Percentiles rank a stretch among this genome's conserved stretches.
Evolutionary conservation across 1,140 invertebrate genomes (phyloP).

Genomic region (Drosophila aff.): DNA sequence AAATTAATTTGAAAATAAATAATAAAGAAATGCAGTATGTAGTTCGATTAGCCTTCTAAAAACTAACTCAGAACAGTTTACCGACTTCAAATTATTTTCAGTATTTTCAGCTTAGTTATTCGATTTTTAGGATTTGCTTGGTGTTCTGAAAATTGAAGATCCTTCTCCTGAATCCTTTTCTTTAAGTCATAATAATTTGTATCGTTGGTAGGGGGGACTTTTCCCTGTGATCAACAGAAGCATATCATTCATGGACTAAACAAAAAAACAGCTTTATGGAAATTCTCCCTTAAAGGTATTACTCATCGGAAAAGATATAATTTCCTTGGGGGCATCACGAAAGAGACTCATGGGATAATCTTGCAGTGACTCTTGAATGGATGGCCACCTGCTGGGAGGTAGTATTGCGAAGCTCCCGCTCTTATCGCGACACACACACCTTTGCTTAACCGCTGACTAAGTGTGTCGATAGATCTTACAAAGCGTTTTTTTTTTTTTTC

Average conservation of each 20-base stretch:
- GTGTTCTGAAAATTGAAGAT: no score
- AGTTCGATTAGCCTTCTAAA: no score
- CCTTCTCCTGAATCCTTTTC: no score
- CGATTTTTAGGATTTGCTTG: no score
- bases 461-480: constrained; percentile 39
- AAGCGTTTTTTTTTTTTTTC: constrained; percentile 5
- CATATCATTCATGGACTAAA: neutral
- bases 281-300: neutral
- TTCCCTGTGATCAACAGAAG: no score
- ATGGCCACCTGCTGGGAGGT: constrained; percentile 3
- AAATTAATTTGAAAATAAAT: no score
- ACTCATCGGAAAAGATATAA: neutral
- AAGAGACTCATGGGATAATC: neutral
- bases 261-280: neutral
- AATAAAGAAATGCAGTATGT: no score
- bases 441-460: constrained; percentile 52
- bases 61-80: no score
- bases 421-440: constrained; percentile 33
- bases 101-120: no score
- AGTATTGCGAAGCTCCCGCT: constrained; percentile 20
- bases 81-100: no score
- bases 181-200: no score
- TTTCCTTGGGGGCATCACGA: neutral
- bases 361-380: neutral
- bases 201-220: no score